Evolutionary conservation across 1,140 invertebrate species (phyloP), one percentile per base, ranked within the genome.

Genomic region (Oedothorax gibbosus): DNA sequence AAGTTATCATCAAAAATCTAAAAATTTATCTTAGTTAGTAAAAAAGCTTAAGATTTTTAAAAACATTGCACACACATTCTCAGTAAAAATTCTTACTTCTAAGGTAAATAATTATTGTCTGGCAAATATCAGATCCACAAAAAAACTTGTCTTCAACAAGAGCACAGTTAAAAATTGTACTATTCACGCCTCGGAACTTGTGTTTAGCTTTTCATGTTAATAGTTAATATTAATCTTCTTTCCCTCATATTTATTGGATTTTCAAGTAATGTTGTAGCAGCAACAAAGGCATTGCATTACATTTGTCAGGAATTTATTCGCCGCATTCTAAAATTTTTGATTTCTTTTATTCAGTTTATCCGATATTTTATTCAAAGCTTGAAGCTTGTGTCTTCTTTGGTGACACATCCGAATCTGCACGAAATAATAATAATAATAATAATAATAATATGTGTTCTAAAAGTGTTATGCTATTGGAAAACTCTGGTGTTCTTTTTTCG

Each of bases 201-300:
- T 71, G 20, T 35, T 68, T 68, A 68, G 65, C 65, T 68, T 71
- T 20, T 9, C 69, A 18, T 51, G 69, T 71, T 49, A 12, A 35
- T 35, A 53, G 50, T 53, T 71, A 71, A 71, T 71, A 71, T 71
- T 71, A 71, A 71, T 71, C 69, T 35, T 71, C 64, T 71, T 71
- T 51, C 8, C 50, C n/a, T 35, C 69, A 71, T 53, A 71, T 71
- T 71, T 71, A 71, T 71, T 35, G 69, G 69, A 71, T 69, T 69
- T 69, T 69, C 9, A 9, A 50, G 21, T 10, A n/a, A 71, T 53
- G 20, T 53, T 11, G 20, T 15, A n/a, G 50, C 51, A 15, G 50
- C 6, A 53, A 53, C 69, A 71, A 71, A 71, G 69, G 69, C 20
- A 71, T 71, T 51, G 20, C 54, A 71, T 71, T 71, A 18, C 69